Evolutionary conservation across 2,797 vertebrate species (phyloP).

Genomic region (Diglossa cyanea): DNA sequence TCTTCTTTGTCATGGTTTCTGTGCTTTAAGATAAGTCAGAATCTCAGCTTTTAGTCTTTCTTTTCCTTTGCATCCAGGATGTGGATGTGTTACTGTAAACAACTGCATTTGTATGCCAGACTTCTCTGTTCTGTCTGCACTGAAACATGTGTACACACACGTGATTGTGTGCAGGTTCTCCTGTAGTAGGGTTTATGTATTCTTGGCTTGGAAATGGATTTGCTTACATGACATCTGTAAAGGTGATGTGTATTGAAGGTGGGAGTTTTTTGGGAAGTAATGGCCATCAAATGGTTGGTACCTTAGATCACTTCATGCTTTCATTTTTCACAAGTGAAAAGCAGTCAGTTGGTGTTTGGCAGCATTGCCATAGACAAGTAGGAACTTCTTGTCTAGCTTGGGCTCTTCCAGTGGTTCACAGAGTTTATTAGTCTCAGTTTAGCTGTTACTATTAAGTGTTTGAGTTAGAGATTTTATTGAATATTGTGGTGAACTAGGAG

Average conservation of each 20-base stretch:
- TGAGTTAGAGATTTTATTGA: not conserved
- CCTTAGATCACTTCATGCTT: not conserved
- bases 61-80: not conserved
- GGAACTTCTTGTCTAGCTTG: not conserved
- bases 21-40: not conserved
- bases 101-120: not conserved
- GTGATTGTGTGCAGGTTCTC: not conserved
- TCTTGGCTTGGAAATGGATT: not conserved
- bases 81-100: not conserved
- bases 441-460: not conserved
- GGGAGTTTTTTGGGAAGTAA: not conserved
- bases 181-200: rapidly evolving
- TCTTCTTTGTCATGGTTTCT: not conserved
- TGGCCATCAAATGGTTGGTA: not conserved
- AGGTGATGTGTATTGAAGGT: rapidly evolving
- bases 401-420: not conserved
- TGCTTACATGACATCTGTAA: not conserved
- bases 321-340: not conserved
- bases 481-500: not conserved
- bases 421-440: not conserved
- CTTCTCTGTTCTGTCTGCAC: not conserved
- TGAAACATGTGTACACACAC: rapidly evolving
- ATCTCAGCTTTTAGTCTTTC: not conserved
- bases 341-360: not conserved
- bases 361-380: not conserved